Evolutionary conservation across 2,797 vertebrate genomes (phyloP).

Genomic region (Coluber constrictor): DNA sequence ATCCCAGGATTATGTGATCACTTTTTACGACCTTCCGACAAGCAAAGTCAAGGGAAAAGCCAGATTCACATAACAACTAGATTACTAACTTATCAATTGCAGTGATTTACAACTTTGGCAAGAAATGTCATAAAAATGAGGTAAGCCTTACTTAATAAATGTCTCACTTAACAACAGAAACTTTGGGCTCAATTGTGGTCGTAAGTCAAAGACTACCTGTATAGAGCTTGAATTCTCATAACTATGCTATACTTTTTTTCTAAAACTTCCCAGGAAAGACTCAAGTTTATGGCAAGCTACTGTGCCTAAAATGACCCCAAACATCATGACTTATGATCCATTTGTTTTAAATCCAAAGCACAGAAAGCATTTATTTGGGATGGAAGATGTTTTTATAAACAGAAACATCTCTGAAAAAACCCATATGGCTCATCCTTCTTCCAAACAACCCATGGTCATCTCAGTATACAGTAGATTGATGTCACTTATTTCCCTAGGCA

Average conservation of each 20-base stretch:
- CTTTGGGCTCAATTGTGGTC: too few relatives aligned
- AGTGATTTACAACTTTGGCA: too few relatives aligned
- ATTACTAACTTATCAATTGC: too few relatives aligned
- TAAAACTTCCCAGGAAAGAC: background rate
- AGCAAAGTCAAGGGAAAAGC: too few relatives aligned
- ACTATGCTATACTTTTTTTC: background rate
- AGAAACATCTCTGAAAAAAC: background rate
- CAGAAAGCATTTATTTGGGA: constrained; percentile 5
- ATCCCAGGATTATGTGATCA: too few relatives aligned
- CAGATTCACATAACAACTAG: too few relatives aligned
- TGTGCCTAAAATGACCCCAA: background rate
- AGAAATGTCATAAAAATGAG: too few relatives aligned
- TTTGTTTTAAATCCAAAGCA: constrained; percentile 17
- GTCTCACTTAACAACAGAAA: too few relatives aligned
- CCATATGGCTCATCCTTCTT: background rate
- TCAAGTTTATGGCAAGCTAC: background rate
- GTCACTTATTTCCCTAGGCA: constrained; percentile 28
- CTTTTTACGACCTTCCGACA: too few relatives aligned
- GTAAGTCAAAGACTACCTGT: too few relatives aligned
- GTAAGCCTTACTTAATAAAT: too few relatives aligned
- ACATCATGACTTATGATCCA: background rate
- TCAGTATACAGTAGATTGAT: constrained; percentile 5
- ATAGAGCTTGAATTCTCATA: background rate
- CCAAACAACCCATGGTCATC: constrained; percentile 5
- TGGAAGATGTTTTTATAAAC: constrained; percentile 4